phyloP scores from a whole-genome alignment of 2,888 invertebrate genomes.

The Crocallis elinguaria region DNA sequence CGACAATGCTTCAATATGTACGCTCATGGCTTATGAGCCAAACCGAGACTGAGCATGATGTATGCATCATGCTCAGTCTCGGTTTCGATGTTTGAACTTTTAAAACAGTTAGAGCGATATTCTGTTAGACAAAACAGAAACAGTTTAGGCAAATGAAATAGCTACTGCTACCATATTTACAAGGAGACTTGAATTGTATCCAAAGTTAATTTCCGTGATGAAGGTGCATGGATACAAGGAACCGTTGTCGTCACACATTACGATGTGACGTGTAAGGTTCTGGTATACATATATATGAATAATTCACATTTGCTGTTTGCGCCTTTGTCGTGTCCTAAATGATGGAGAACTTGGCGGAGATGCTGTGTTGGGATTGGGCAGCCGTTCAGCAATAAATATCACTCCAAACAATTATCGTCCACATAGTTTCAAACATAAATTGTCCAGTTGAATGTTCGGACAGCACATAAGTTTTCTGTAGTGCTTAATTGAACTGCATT shows the following conservation, averaged over 20 bases:
- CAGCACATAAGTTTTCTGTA: too few species aligned
- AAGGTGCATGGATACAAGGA: constrained; percentile 33
- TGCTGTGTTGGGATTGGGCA: constrained; percentile 22
- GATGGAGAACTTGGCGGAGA: constrained; percentile 39
- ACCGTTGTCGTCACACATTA: constrained; percentile 54
- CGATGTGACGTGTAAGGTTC: constrained; percentile 58
- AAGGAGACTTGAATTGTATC: not conserved
- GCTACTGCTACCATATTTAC: not conserved
- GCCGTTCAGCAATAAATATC: constrained; percentile 13
- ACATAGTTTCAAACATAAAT: constrained; percentile 1
- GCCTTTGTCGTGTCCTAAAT: constrained; percentile 47
- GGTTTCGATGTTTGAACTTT: too few species aligned
- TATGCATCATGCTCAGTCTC: too few species aligned
- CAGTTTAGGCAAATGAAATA: not conserved
- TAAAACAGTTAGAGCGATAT: too few species aligned
- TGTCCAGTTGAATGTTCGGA: not conserved
- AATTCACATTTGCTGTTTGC: constrained; percentile 65
- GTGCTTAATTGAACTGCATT: not conserved
- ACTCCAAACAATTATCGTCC: not conserved
- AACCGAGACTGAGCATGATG: too few species aligned
- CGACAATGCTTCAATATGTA: constrained; percentile 14
- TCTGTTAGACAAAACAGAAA: not conserved
- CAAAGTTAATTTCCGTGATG: constrained; percentile 27
- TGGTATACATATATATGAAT: constrained; percentile 71
- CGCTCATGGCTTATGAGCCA: not conserved